Evolutionary conservation across 2,888 invertebrate species (phyloP), one percentile per base, ranked within the genome.

Genomic region (Xiphydria camelus): DNA sequence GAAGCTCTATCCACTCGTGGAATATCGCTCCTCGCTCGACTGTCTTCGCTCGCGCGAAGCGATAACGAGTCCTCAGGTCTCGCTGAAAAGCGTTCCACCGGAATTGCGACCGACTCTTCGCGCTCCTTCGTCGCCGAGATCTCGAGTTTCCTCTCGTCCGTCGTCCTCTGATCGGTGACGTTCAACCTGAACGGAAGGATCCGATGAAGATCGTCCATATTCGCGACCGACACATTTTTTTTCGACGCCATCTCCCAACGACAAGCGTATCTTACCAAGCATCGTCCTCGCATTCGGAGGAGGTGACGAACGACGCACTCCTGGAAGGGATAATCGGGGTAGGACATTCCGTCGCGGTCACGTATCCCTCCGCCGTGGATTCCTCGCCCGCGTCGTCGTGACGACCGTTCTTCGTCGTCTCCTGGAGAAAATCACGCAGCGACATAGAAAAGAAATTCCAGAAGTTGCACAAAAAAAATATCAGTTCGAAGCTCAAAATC

Each of bases 271-370:
- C 19, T 7, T 14, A 45, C 45, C 45, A 45, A 26, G 32, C 45
- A 29, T 53, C 80, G 26, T 79, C 78, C 47, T 84, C 84, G 54
- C 82, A 83, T 66, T 84, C 84, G 1, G 85, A 85, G 7, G 84
- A 85, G 1, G 85, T 85, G 61, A 84, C 84, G 71, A 85, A 86
- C 2, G 86, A 86, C 14, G 84, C 85, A 19, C 85, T 85, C 43
- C 84, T 77, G 4, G 86, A 86, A 46, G 65, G 61, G 22, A 57
- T 55, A 26, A 65, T 57, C 18, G 74, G 84, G 19, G 84, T 84
- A 32, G 86, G 84, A 59, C 83, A 83, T 60, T 87, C 86, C 1
- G 86, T 86, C 9, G 86, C 86, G 2, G 86, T 86, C 21, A 81
- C 79, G 69, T 86, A 86, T 50, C 84, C 85, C 46, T 83, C 83